Evolutionary conservation across 2,797 vertebrate genomes (phyloP).

Genomic region (Octomys mimax): DNA sequence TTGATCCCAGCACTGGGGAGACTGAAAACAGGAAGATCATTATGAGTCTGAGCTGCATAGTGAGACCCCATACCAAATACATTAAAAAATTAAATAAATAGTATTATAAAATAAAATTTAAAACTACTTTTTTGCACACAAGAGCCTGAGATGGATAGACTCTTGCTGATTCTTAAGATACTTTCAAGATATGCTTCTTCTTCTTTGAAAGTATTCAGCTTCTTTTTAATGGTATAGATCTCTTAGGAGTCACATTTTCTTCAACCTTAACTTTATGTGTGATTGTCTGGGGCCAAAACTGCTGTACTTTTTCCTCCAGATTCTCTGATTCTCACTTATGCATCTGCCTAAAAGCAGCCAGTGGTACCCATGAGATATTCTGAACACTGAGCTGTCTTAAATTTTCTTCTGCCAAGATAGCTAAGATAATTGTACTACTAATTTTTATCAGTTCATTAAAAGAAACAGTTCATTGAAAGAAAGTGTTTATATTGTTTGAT

Average conservation of each 20-base stretch:
- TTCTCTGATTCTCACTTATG: not conserved
- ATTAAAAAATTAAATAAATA: not conserved
- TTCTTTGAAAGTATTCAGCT: not conserved
- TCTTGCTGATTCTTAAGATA: not conserved
- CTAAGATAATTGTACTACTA: no score
- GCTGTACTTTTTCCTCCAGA: not conserved
- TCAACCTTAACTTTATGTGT: not conserved
- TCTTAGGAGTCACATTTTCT: not conserved
- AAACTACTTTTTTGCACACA: not conserved
- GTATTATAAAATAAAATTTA: no score
- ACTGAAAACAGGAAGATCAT: no score
- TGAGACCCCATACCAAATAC: no score
- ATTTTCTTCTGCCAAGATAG: no score
- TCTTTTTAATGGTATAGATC: not conserved
- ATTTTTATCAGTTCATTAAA: no score
- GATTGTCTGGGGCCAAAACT: not conserved
- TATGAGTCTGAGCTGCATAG: no score
- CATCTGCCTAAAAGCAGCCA: not conserved
- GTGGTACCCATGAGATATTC: not conserved
- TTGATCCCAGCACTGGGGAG: no score
- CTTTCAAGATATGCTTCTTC: not conserved
- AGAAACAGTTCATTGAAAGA: no score
- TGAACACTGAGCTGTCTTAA: not conserved
- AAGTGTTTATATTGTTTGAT: no score
- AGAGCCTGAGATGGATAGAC: not conserved